These are phyloP conservation scores for Hesperia comma DNA, from an alignment of 2,888 invertebrate genomes.

Conservation along the genomic window DNA sequence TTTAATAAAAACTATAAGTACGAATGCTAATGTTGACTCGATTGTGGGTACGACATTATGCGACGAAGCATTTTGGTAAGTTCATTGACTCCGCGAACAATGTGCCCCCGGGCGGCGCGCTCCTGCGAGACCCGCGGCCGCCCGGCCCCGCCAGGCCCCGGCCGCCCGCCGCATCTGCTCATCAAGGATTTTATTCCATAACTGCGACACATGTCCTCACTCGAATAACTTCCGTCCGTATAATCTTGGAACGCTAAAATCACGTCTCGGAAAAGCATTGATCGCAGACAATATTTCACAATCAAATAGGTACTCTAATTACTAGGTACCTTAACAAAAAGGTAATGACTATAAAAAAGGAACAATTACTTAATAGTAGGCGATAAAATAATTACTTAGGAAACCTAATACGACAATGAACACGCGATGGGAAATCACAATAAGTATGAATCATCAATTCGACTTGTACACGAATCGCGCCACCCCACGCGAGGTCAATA, in stretches of 20 bases:
- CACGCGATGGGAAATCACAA: conserved; percentile 16
- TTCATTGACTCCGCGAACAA: conserved; percentile 80
- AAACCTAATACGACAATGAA: conserved; percentile 9
- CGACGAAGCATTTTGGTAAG: conserved; percentile 78
- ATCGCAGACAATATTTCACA: neutral
- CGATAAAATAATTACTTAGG: neutral
- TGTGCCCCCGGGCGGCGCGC: conserved; percentile 61
- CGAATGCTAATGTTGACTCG: conserved; percentile 70
- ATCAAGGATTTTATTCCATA: conserved; percentile 70
- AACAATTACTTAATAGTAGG: neutral
- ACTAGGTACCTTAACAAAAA: neutral
- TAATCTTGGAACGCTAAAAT: conserved; percentile 7
- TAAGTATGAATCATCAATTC: conserved; percentile 31
- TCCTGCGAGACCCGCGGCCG: conserved; percentile 56
- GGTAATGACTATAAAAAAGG: neutral
- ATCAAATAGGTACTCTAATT: no score
- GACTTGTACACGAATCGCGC: conserved; percentile 20
- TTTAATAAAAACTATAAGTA: conserved; percentile 67
- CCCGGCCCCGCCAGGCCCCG: conserved; percentile 52
- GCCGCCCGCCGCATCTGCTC: conserved; percentile 71
- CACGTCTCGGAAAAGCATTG: neutral
- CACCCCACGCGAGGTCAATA: conserved; percentile 33
- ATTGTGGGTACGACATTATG: conserved; percentile 76
- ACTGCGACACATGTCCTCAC: conserved; percentile 60
- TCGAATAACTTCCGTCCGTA: conserved; percentile 14